Evolutionary conservation across 2,888 invertebrate genomes (phyloP).

Genomic region (Drosophila colorata): DNA sequence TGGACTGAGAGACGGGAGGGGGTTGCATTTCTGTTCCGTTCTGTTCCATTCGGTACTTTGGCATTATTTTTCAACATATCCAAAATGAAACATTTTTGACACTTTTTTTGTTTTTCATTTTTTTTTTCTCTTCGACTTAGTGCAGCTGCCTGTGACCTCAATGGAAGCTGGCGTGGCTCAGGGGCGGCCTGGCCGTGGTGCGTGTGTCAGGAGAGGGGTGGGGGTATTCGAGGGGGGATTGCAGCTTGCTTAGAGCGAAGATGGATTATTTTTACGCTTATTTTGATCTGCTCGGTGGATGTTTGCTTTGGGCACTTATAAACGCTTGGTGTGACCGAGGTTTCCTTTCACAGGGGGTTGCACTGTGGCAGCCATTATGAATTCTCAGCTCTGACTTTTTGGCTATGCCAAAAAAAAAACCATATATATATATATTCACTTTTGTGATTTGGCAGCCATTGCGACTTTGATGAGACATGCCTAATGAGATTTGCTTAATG

Average conservation of each 20-base stretch:
- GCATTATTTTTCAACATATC: conserved; percentile 78
- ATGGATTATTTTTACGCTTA: conserved; percentile 80
- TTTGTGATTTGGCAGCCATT: conserved; percentile 31
- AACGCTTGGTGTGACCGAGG: conserved; percentile 83
- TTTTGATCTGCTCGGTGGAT: conserved; percentile 84
- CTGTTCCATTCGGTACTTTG: conserved; percentile 33
- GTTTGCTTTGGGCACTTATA: conserved; percentile 82
- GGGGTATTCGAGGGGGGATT: conserved; percentile 8
- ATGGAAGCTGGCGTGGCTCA: conserved; percentile 29
- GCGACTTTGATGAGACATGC: conserved; percentile 30
- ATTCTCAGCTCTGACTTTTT: conserved; percentile 34
- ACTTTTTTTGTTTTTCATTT: conserved; percentile 54
- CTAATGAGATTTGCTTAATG: conserved; percentile 39
- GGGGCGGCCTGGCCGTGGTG: conserved; percentile 30
- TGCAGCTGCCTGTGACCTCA: conserved; percentile 62
- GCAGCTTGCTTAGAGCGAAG: conserved; percentile 77
- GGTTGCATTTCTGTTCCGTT: conserved; percentile 17
- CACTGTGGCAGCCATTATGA: conserved; percentile 64
- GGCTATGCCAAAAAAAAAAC: conserved; percentile 11
- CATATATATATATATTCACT: not conserved
- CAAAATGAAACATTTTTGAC: conserved; percentile 81
- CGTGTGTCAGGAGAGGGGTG: conserved; percentile 19
- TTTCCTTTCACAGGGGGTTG: conserved; percentile 33
- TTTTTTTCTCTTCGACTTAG: conserved; percentile 17
- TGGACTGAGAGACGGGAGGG: conserved; percentile 19